Percentiles rank a stretch among this genome's conserved stretches.
Evolutionary conservation across 1,140 invertebrate species (phyloP).

Genomic region (Conopomorpha cramerella): DNA sequence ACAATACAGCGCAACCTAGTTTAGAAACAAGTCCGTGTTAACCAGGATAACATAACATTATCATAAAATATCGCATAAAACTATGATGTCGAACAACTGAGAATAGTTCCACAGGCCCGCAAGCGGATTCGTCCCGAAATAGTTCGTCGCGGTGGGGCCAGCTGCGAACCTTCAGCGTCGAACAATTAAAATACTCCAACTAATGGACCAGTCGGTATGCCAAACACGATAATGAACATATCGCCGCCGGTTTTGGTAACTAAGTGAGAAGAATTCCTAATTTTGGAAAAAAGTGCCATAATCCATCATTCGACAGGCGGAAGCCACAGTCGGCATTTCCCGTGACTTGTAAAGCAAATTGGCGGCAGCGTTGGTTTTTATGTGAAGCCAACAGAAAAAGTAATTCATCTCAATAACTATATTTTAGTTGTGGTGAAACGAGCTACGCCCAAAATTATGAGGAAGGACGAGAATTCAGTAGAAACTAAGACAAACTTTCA

Average conservation of each 20-base stretch:
- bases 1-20: no score
- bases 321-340: no score
- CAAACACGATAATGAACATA: constrained; percentile 51
- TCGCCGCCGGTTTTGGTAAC: constrained; percentile 32
- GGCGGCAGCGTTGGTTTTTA: no score
- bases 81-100: constrained; percentile 13
- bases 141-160: constrained; percentile 41
- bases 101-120: constrained; percentile 28
- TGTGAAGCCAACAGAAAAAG: no score
- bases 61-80: no score
- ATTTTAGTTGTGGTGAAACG: no score
- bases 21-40: no score
- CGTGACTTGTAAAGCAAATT: constrained; percentile 4
- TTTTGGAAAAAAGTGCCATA: constrained; percentile 17
- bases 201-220: constrained; percentile 49
- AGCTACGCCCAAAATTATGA: no score
- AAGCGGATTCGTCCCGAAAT: constrained; percentile 55
- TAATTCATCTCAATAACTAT: no score
- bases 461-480: no score
- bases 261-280: constrained; percentile 18
- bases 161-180: constrained; percentile 41
- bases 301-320: constrained; percentile 13
- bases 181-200: constrained; percentile 58
- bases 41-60: no score
- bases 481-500: no score